Evolutionary conservation across 2,113 vertebrate species (phyloP).

Genomic region (Spea bombifrons): DNA sequence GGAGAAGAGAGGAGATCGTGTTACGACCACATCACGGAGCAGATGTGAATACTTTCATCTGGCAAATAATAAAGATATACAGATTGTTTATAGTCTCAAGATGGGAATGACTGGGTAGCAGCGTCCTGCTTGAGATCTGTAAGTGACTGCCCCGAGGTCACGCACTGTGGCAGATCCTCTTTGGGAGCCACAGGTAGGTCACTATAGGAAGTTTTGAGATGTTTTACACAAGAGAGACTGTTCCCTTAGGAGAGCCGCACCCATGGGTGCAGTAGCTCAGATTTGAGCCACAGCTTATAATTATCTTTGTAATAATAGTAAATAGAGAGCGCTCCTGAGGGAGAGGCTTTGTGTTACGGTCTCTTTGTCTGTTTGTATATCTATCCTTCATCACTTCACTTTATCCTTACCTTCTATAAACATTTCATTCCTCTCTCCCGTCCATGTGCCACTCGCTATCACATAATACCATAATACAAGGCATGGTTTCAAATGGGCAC

Average conservation of each 20-base stretch:
- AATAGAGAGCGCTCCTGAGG: slow-evolving; percentile 27
- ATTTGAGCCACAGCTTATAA: slow-evolving; percentile 21
- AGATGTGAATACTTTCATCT: background rate
- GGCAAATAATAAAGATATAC: too few species aligned
- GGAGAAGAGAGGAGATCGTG: background rate
- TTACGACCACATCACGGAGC: background rate
- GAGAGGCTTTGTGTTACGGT: background rate
- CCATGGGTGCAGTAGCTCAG: slow-evolving; percentile 40
- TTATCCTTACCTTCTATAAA: background rate
- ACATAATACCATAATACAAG: too few species aligned
- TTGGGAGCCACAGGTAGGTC: slow-evolving; percentile 8
- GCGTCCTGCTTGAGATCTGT: background rate
- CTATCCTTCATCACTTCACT: background rate
- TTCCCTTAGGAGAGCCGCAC: slow-evolving; percentile 35
- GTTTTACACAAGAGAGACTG: slow-evolving; percentile 40
- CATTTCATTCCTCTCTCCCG: too few species aligned
- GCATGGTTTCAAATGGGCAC: too few species aligned
- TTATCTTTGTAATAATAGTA: slow-evolving; percentile 39
- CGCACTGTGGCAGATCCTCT: background rate
- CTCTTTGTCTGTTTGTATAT: slow-evolving; percentile 1
- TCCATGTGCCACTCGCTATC: too few species aligned
- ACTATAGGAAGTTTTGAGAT: background rate
- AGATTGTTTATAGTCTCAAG: too few species aligned
- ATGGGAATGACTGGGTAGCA: background rate
- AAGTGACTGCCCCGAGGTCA: slow-evolving; percentile 10